Base-by-base conservation (phyloP, 2,113 vertebrate genomes). In the Heptranchias perlo region DNA sequence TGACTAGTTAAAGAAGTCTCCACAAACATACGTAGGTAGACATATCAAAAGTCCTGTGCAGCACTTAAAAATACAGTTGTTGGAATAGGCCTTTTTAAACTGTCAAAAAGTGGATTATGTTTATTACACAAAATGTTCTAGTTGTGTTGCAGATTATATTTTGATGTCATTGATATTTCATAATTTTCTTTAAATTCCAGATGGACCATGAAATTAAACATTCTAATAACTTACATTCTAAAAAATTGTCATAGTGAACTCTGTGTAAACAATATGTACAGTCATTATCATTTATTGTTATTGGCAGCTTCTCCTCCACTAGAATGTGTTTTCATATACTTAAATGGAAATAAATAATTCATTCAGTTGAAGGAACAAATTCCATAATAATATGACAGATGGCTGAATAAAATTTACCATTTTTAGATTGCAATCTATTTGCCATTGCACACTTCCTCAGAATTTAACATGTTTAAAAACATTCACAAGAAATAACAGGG, bases 1-100 rank as follows among this genome's bases (percentile, higher is more conserved):
- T 93, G 1, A 35, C 0, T 14, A 0, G 96, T 99, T 98, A 99
- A 99, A 98, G 98, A 98, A 98, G 96, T 69, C 28, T 52, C 64
- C 94, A 95, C 7, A 65, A 49, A 18, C 28, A 95, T 18, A 67
- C 14, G 28, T 49, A 69, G 65, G 44, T 95, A 49, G 52, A 69
- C 64, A 52, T 69, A 69, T 11, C 14, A 31, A 16, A 95, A 69
- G 13, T 69, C 65, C 28, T 69, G 4, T 62, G 65, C 23, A 58
- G 44, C 18, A 21, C 89, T 25, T 73, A 35, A 69, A 69, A 49
- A 95, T 49, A 65, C 94, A n/a, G n/a, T n/a, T n/a, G n/a, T n/a
- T n/a, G n/a, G n/a, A n/a, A n/a, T n/a, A n/a, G n/a, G n/a, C n/a
- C n/a, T n/a, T 49, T 69, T 73, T 35, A 21, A 94, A 93, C 35